Base-by-base conservation (phyloP, 2,797 vertebrate species). In the Hipposideros larvatus region DNA sequence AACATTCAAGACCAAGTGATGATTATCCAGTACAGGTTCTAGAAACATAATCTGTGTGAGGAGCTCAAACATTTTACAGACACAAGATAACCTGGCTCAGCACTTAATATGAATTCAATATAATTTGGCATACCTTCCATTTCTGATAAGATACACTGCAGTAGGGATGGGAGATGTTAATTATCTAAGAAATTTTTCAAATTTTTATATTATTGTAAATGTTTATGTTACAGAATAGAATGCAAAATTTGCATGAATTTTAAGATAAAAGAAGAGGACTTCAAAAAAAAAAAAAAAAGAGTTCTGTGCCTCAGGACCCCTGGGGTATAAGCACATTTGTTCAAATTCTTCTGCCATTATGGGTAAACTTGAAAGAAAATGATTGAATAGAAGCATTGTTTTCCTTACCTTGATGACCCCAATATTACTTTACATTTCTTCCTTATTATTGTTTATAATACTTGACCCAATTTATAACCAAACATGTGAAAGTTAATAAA, bases 231-330 rank as follows among this genome's bases (percentile, higher is more conserved):
- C 4, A 2, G 1, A 78, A 18, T n/a, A 88, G 48, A 82, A 74
- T 28, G 15, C 8, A 94, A 93, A 96, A 53, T 70, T 26, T 83
- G 26, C 21, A 68, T 61, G 11, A 46, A 51, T 68, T 91, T 95
- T 89, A 95, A 78, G n/a, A 75, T 75, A 84, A 79, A 95, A 94
- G 24, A 80, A 88, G 43, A n/a, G 6, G 34, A 75, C 22, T 92
- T 93, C 37, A 74, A 70, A 85, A 57, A 55, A 53, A 73, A 37
- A 37, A 37, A 80, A 83, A 63, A 90, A 1, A 88, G 15, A 18
- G 51, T 71, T 95, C 31, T 19, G 24, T n/a, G 61, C 37, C 63
- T 74, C 68, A 91, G 28, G 34, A 94, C 2, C 22, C 41, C 68
- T 21, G 24, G 24, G 26, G 21, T 83, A 0, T 73, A 74, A 87